A percentile compares a stretch with the other conserved stretches of the same genome.
Conservation (phyloP, 2,888 invertebrate species). For the Ceriagrion tenellum region DNA sequence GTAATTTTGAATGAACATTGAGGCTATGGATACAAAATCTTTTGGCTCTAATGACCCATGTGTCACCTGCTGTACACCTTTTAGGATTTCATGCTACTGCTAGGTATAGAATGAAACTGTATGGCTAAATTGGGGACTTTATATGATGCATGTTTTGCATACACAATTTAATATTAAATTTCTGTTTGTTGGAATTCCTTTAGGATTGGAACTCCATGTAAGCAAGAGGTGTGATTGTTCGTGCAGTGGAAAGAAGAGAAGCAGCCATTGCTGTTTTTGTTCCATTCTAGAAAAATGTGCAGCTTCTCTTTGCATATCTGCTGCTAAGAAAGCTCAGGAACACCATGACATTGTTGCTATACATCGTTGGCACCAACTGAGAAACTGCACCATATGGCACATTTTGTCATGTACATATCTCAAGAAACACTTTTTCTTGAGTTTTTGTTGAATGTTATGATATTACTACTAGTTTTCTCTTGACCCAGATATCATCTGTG, state of each 20-base stretch:
- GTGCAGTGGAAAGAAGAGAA: slow-evolving; percentile 50
- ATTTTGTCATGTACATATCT: slow-evolving; percentile 62
- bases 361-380: slow-evolving; percentile 54
- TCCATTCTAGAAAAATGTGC: slow-evolving; percentile 24
- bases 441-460: slow-evolving; percentile 65
- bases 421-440: slow-evolving; percentile 57
- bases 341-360: slow-evolving; percentile 55
- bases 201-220: slow-evolving; percentile 62
- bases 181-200: background rate
- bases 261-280: slow-evolving; percentile 42
- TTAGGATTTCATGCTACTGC: too few species aligned
- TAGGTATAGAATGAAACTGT: too few species aligned
- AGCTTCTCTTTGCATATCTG: slow-evolving; percentile 36
- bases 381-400: slow-evolving; percentile 47
- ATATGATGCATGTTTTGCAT: too few species aligned
- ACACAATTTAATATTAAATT: background rate
- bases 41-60: too few species aligned
- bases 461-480: slow-evolving; percentile 53
- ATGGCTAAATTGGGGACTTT: too few species aligned
- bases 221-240: slow-evolving; percentile 48
- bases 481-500: slow-evolving; percentile 48
- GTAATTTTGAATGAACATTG: too few species aligned
- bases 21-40: too few species aligned
- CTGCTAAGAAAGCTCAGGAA: slow-evolving; percentile 51
- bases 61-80: too few species aligned